Base-by-base conservation (phyloP, 2,888 invertebrate genomes). In the Lithophane socia region DNA sequence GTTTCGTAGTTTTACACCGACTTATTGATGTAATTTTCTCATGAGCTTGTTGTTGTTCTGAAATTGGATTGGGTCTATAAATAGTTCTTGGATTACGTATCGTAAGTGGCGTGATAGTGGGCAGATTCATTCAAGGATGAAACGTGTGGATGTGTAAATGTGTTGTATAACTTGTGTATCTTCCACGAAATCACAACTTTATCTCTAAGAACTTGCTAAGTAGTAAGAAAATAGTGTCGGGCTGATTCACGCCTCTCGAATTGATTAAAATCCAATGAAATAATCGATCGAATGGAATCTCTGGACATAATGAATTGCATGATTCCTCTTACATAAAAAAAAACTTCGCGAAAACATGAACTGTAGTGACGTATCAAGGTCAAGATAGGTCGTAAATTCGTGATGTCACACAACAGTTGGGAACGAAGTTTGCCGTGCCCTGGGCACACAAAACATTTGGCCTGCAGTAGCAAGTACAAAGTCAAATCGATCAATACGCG, bases 31-130 rank as follows among this genome's bases (percentile, higher is more conserved):
- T 68, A 37, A 83, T 56, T 64, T 54, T 61, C 67, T 58, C 24
- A 72, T 12, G 21, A 47, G 74, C 61, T 21, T 68, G 47, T 72
- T 75, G 60, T 61, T 56, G 37, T 68, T 56, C 47, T 61, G 52
- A 72, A 77, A 75, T 79, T 80, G 74, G 70, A 58, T 56, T 61
- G 44, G 21, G 4, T 63, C 29, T 86, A 69, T 66, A 66, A 65
- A 72, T 87, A 87, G 58, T 37, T 58, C 44, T 67, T 16, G 47
- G 72, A 65, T 56, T 66, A 73, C 66, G 70, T 68, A 71, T 71
- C 29, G 64, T 76, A 68, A 52, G 86, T 87, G 86, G 87, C 80
- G 87, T 76, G 86, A 86, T 86, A 63, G 75, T 85, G 74, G 80
- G 68, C 65, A 54, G 76, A 77, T 83, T 71, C 67, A 80, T 85